phyloP scores from a whole-genome alignment of 2,113 vertebrate species.

The Cyphomyrus discorhynchus region DNA sequence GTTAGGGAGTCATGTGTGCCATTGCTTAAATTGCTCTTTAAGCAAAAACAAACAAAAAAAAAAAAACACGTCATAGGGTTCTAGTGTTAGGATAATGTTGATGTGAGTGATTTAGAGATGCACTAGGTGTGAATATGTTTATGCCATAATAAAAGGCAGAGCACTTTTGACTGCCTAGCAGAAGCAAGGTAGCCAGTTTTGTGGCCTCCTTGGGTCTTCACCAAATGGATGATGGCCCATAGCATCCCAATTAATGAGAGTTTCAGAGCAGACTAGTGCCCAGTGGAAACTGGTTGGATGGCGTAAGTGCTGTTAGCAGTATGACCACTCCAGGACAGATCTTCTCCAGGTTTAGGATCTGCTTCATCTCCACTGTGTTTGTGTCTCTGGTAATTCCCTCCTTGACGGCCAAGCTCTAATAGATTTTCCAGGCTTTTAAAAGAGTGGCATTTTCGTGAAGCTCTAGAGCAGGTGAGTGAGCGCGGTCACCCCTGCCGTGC shows the following conservation, averaged over 20 bases:
- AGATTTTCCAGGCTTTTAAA: conserved; percentile 24
- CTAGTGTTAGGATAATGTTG: background rate
- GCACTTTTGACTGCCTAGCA: background rate
- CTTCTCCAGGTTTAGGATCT: background rate
- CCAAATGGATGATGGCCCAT: background rate
- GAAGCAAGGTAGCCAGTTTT: background rate
- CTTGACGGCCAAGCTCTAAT: background rate
- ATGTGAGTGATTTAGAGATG: background rate
- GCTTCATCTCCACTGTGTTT: conserved; percentile 16
- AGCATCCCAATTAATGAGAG: background rate
- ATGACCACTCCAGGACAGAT: background rate
- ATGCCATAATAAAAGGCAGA: background rate
- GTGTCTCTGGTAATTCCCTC: conserved; percentile 1
- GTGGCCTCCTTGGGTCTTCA: background rate
- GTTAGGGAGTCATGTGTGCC: background rate
- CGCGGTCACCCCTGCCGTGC: background rate
- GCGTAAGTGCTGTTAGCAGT: background rate
- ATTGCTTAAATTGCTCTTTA: background rate
- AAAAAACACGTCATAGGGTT: background rate
- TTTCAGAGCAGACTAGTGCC: background rate
- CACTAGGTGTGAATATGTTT: background rate
- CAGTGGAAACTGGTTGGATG: background rate
- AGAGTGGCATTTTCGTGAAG: background rate
- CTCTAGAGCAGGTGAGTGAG: background rate
- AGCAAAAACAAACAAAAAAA: background rate